phyloP scores from a whole-genome alignment of 1,140 invertebrate species.

The Brachionus plicatilis region DNA sequence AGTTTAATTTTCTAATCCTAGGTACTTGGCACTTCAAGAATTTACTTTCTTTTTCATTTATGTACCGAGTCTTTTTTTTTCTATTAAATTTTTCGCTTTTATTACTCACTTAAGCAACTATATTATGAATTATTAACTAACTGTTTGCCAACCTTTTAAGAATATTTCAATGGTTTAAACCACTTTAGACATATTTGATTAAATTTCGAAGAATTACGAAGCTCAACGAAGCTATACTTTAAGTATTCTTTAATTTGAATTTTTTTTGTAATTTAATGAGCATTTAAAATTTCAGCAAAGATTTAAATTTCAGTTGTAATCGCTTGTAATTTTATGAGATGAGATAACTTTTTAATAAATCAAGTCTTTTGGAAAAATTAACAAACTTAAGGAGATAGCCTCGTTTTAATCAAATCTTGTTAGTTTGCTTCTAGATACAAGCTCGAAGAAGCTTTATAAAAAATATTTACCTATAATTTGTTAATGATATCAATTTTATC shows the following conservation, averaged over 20 bases:
- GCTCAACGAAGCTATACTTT: neutral
- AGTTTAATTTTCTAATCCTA: neutral
- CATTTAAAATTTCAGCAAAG: neutral
- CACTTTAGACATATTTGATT: neutral
- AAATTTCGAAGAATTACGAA: neutral
- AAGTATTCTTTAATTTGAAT: neutral
- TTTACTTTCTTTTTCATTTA: neutral
- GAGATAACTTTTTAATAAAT: neutral
- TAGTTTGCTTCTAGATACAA: neutral
- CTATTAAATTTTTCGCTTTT: neutral
- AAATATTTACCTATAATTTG: neutral
- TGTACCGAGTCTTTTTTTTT: neutral
- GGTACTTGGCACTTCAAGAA: neutral
- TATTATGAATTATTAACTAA: neutral
- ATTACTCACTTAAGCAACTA: neutral
- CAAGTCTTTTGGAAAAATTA: neutral
- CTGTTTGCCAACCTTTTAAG: neutral
- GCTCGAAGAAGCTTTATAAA: neutral
- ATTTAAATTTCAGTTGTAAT: neutral
- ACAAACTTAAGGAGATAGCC: neutral
- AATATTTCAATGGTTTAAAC: neutral
- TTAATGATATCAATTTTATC: slow-evolving; percentile 2
- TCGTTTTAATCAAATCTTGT: neutral
- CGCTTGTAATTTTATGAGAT: neutral
- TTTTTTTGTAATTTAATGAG: neutral